Evolutionary conservation across 2,113 vertebrate species (phyloP), one percentile per base, ranked within the genome.

Genomic region (Cyanoliseus patagonus): DNA sequence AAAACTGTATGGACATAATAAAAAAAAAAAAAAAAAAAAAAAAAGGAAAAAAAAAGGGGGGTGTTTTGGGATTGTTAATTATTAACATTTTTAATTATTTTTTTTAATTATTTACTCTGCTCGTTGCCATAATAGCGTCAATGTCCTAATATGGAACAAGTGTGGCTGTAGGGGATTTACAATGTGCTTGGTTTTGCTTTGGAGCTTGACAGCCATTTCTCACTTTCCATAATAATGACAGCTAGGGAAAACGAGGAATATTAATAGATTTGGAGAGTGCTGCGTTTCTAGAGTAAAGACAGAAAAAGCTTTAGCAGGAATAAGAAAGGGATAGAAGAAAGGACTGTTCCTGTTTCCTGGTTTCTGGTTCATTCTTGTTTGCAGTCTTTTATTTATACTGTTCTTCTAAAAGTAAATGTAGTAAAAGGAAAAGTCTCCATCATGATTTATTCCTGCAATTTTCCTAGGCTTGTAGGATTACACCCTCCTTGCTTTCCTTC

Each of bases 81-180:
- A 96, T 97, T 96, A 96, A 95, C 70, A 88, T 96, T 96, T 95
- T 91, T 62, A 97, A 95, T 97, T 97, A 81, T 81, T 85, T 95
- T 83, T 85, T 90, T 28, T 11, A 95, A 98, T 96, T 94, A 97
- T 97, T 96, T 96, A 98, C 83, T 97, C 89, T 82, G 62, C 68
- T 96, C 31, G 13, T 83, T 97, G 62, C 49, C 35, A 59, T 81
- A 89, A 89, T 64, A 95, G 77, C 87, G 83, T 57, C 74, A 62
- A 47, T 80, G 69, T 81, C 95, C 85, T 88, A 93, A 94, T 93
- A 97, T 96, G 84, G 94, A 96, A 55, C 79, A 53, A 96, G 55
- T 2, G 6, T 95, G 94, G 69, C 93, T 94, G 47, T 94, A 90
- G 95, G 95, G 90, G 85, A 95, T 96, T 97, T 94, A 86, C 53